Percentiles rank a stretch among this genome's conserved stretches.
Conservation (phyloP, 2,113 vertebrate species). For the Neogale vison region DNA sequence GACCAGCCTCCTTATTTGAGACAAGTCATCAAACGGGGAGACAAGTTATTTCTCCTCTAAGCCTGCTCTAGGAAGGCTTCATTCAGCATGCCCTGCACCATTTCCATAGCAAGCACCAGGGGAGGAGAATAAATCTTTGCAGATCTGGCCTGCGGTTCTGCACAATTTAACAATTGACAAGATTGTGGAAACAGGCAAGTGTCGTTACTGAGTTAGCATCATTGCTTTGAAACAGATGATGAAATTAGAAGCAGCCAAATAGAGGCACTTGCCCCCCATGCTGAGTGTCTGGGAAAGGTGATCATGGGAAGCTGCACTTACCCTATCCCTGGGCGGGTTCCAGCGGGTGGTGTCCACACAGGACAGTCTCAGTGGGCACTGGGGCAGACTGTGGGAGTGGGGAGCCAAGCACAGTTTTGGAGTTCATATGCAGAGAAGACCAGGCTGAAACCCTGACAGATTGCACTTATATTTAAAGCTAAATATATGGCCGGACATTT, state of each 20-base stretch:
- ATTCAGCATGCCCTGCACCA: rapidly evolving
- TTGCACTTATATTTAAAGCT: neutral
- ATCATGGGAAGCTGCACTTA: rapidly evolving
- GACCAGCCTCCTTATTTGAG: neutral
- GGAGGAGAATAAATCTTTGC: neutral
- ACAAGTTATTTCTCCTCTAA: neutral
- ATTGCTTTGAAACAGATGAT: neutral
- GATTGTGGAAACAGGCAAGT: neutral
- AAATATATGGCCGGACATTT: neutral
- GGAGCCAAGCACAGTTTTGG: neutral
- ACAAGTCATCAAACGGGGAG: neutral
- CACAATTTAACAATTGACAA: neutral
- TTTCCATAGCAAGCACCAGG: neutral
- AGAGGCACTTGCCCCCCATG: neutral
- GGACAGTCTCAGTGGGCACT: neutral
- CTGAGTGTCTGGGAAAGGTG: neutral
- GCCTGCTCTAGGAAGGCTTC: neutral
- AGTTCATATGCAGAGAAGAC: neutral
- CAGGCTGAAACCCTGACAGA: neutral
- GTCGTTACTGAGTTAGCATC: neutral
- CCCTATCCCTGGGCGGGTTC: neutral
- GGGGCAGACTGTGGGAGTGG: neutral
- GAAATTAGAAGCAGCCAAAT: neutral
- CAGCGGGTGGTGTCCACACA: rapidly evolving
- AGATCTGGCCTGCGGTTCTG: neutral